Conservation (phyloP, 1,140 invertebrate genomes). For the Polypedilum vanderplanki region DNA sequence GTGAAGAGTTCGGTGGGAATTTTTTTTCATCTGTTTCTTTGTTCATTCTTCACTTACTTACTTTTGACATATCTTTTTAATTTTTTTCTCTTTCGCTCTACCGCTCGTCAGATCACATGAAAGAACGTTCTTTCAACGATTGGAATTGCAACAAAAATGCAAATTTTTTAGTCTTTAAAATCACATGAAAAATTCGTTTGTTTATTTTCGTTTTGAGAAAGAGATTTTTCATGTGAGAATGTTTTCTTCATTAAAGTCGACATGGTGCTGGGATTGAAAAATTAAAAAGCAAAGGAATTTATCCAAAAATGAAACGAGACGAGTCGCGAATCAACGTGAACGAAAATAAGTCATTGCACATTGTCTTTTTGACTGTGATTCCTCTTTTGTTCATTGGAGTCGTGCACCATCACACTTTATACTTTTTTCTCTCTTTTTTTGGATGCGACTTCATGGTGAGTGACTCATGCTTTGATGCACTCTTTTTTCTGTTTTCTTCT, state of each 20-base stretch:
- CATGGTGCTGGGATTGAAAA: background rate
- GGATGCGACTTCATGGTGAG: background rate
- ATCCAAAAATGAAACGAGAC: background rate
- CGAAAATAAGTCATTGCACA: background rate
- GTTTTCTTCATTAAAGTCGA: background rate
- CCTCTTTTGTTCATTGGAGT: background rate
- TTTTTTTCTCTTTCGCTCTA: background rate
- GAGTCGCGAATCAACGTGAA: background rate
- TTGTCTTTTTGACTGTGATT: slow-evolving; percentile 5
- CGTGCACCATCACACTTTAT: background rate
- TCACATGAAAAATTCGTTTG: background rate
- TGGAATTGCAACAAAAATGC: slow-evolving; percentile 6
- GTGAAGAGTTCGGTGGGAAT: background rate
- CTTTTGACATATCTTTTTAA: background rate
- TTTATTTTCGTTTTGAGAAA: background rate
- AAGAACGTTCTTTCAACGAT: background rate
- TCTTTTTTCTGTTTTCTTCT: background rate
- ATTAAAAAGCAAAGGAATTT: background rate
- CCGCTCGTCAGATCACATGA: background rate
- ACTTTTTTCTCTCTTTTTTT: background rate
- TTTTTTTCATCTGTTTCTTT: background rate
- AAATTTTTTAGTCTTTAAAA: background rate
- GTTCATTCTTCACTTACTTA: background rate
- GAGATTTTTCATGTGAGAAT: background rate
- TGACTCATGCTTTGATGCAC: slow-evolving; percentile 10